Evolutionary conservation across 2,888 invertebrate species (phyloP), one percentile per base, ranked within the genome.

Genomic region (Ophion ventricosus): DNA sequence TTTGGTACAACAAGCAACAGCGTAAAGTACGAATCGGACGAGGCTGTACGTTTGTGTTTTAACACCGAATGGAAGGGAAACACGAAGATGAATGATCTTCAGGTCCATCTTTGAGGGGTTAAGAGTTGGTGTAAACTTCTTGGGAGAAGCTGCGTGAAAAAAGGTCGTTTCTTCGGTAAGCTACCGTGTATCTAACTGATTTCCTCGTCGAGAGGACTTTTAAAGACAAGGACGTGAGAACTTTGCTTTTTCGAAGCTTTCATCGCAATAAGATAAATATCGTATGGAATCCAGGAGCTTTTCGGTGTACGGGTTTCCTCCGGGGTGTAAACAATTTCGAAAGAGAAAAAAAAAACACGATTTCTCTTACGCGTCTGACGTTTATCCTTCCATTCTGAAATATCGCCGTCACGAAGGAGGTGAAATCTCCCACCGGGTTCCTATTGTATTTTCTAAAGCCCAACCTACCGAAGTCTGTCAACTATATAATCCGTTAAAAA

Each of bases 321-420:
- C n/a, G 7, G 40, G 43, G n/a, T 8, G 40, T 23, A 64, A 54
- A 67, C 54, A 14, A 40, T 25, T 63, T 25, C 73, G 10, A 35
- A 35, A 35, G 35, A 35, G 35, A 35, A 35, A 35, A 35, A 35
- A 5, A 49, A 78, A 57, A 69, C 69, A 69, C 69, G 40, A 63
- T 61, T 75, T 57, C 26, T 61, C 20, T 82, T 82, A 35, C 35
- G n/a, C 61, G 29, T 56, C 67, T 57, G 83, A 85, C 82, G 80
- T 86, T 87, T 83, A 82, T 87, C 83, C 84, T 56, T 61, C 63
- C 29, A 76, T 81, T 67, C 61, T 82, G 83, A 83, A 77, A 85
- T 86, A 87, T 85, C 75, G 82, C 70, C 40, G 25, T 57, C 57
- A 49, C 23, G 49, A 77, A 72, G 69, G 70, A 69, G 59, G 56